Base-by-base conservation (phyloP, 2,797 vertebrate genomes). In the Holocentrus rufus region DNA sequence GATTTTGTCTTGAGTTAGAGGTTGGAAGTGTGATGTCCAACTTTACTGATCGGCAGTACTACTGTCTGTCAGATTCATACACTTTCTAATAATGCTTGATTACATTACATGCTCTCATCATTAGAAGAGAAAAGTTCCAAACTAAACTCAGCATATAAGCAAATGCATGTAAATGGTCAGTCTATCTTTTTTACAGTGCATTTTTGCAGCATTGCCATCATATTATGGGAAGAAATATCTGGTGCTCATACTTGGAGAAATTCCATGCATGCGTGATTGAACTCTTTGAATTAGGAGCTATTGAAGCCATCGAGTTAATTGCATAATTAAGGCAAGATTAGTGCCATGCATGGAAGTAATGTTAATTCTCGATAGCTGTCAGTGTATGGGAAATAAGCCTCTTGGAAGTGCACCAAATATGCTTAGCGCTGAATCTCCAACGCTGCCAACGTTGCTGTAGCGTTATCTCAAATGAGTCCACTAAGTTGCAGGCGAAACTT, bases 311-410 rank as follows among this genome's bases (percentile, higher is more conserved):
- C 57, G 34, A 36, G 65, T 77, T 91, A 89, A 92, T 92, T 87
- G 86, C 82, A 79, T 90, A 81, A 90, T 93, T 92, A 92, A 79
- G 64, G 62, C 50, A 46, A 76, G 89, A 91, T 92, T 87, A 90
- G 75, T 67, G 71, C 72, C 86, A 88, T 74, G 86, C 83, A 55
- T 88, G 66, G 70, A 74, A 76, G 73, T 81, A 61, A 83, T 77
- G 66, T 72, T 70, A 79, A 90, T 87, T 84, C 49, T 56, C 18
- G 53, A 76, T 70, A 15, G 80, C 78, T 82, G 79, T 79, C 69
- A 67, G 46, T 53, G 71, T 68, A 59, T 57, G 50, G 53, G 61
- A 70, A 70, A 58, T 79, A 78, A 84, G 77, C 78, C 68, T 72
- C 62, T 81, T 71, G 72, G 77, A 78, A 59, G 81, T 66, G 62